Conservation (phyloP, 2,113 vertebrate species). For the Phyllostomus discolor region DNA sequence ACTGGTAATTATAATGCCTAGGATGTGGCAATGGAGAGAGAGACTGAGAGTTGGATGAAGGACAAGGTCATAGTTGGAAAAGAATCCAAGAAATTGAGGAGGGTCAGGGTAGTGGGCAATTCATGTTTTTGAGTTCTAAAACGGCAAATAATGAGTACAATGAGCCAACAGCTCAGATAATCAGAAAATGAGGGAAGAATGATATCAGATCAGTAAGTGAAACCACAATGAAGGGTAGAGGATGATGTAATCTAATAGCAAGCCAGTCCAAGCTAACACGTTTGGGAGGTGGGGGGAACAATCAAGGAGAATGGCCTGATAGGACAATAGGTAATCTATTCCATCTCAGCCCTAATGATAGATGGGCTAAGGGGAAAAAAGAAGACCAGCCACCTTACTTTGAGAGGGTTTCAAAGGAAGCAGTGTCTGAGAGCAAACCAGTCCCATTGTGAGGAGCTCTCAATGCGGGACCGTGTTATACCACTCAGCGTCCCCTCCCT, state of each 20-base stretch:
- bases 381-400: neutral
- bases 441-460: neutral
- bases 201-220: neutral
- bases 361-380: neutral
- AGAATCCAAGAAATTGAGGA: neutral
- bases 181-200: neutral
- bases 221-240: neutral
- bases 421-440: neutral
- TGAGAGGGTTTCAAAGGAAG: neutral
- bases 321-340: neutral
- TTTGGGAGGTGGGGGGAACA: neutral
- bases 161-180: neutral
- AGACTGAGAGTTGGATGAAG: neutral
- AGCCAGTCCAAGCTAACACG: neutral
- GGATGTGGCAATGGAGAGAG: neutral
- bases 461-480: neutral
- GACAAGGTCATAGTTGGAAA: neutral
- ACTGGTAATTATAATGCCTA: neutral
- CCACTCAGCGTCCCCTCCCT: neutral
- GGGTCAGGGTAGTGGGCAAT: neutral
- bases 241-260: constrained; percentile 4
- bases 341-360: neutral
- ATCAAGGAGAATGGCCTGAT: neutral
- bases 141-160: neutral
- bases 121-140: neutral